Evolutionary conservation across 2,797 vertebrate species (phyloP).

Genomic region (Spea hammondii): DNA sequence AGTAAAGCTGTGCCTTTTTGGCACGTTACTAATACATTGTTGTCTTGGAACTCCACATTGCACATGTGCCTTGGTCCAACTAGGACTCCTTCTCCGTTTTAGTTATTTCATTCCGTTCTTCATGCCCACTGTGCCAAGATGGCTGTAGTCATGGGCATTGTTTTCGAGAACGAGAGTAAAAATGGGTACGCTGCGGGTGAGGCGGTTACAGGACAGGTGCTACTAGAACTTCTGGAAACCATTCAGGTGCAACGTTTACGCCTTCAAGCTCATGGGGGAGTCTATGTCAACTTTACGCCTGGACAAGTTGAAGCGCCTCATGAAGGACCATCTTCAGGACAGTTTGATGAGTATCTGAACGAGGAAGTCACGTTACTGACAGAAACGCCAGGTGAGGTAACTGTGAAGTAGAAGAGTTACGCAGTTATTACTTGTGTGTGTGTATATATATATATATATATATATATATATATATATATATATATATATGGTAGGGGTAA

Average conservation of each 20-base stretch:
- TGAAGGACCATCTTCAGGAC: conserved; percentile 32
- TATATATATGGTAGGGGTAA: no score
- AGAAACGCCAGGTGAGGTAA: conserved; percentile 61
- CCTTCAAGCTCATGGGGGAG: conserved; percentile 67
- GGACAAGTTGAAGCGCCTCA: conserved; percentile 19
- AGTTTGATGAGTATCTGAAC: conserved; percentile 66
- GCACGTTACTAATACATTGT: not conserved
- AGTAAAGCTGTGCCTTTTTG: not conserved
- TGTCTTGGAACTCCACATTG: not conserved
- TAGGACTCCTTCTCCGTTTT: no score
- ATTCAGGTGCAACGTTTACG: conserved; percentile 61
- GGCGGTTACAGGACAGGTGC: conserved; percentile 69
- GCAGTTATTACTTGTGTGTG: no score
- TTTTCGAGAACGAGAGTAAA: conserved; percentile 60
- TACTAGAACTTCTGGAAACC: conserved; percentile 63
- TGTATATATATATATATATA: no score
- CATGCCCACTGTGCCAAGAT: conserved; percentile 33
- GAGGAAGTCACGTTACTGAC: conserved; percentile 61
- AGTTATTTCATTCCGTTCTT: no score
- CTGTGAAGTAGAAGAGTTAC: not conserved
- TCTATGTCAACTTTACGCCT: conserved; percentile 63
- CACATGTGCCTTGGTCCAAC: not conserved
- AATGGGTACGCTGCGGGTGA: conserved; percentile 67
- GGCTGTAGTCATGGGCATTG: conserved; percentile 60
- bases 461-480: no score